These are phyloP conservation scores for Drosophila anomelani DNA, from an alignment of 2,888 invertebrate species.

Conservation along the genomic window DNA sequence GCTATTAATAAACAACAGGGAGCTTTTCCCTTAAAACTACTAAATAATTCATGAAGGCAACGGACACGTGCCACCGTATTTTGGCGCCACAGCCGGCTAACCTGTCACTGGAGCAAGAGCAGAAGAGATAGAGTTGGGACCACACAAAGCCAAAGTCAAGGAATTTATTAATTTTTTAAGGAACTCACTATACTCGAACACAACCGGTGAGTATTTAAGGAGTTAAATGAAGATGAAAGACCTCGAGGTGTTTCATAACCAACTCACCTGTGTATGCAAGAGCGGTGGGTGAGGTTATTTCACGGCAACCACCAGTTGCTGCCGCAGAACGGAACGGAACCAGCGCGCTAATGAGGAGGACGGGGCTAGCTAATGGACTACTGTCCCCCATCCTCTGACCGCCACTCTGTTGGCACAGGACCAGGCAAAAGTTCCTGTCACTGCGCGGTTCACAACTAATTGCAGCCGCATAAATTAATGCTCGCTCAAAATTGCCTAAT, in stretches of 20 bases:
- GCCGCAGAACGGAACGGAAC: background rate
- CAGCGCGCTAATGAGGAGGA: background rate
- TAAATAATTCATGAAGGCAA: constrained; percentile 30
- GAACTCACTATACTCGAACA: background rate
- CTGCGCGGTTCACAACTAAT: constrained; percentile 59
- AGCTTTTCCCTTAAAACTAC: background rate
- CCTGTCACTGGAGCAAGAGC: constrained; percentile 1
- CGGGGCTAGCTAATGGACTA: background rate
- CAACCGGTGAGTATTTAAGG: constrained; percentile 6
- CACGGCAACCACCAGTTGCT: constrained; percentile 43
- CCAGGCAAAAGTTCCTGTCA: constrained; percentile 60
- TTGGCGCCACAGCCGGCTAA: constrained; percentile 24
- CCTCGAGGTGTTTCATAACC: constrained; percentile 23
- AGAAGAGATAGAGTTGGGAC: constrained; percentile 7
- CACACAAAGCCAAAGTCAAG: constrained; percentile 7
- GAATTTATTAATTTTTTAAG: constrained; percentile 19
- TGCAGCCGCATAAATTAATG: constrained; percentile 57
- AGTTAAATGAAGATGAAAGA: background rate
- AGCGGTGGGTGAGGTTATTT: constrained; percentile 19
- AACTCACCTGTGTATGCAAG: constrained; percentile 16
- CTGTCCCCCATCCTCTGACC: background rate
- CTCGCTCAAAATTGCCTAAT: constrained; percentile 43
- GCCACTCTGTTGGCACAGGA: constrained; percentile 57
- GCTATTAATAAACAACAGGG: background rate
- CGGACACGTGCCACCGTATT: constrained; percentile 20